phyloP scores from a whole-genome alignment of 2,113 vertebrate species.

The Noturus placidus region DNA sequence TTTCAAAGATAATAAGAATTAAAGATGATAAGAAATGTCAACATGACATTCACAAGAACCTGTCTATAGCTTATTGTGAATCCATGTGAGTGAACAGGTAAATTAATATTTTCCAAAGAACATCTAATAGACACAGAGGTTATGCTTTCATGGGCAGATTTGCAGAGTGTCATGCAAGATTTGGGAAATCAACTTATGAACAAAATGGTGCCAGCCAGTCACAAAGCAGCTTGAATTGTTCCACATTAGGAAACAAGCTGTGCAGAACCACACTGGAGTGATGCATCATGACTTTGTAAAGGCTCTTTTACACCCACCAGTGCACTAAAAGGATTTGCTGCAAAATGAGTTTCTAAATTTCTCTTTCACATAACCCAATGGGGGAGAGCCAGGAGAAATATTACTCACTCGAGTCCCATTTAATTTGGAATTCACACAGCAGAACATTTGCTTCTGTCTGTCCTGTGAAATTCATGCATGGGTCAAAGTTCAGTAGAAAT shows the following conservation, averaged over 20 bases:
- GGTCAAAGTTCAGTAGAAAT: conserved; percentile 65
- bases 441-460: conserved; percentile 55
- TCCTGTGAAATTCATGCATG: conserved; percentile 50
- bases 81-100: background rate
- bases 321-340: conserved; percentile 57
- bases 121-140: background rate
- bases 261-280: conserved; percentile 33
- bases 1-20: background rate
- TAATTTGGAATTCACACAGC: conserved; percentile 60
- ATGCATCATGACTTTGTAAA: conserved; percentile 46
- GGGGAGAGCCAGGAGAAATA: conserved; percentile 27
- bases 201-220: conserved; percentile 49
- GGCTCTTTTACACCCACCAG: conserved; percentile 39
- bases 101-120: background rate
- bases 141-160: conserved; percentile 4
- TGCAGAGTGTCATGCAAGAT: background rate
- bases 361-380: conserved; percentile 48
- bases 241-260: conserved; percentile 59
- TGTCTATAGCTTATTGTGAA: background rate
- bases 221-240: conserved; percentile 52
- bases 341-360: conserved; percentile 63
- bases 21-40: background rate
- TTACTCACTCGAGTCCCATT: conserved; percentile 48
- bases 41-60: background rate
- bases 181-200: conserved; percentile 55